A percentile compares a stretch with the other conserved stretches of the same genome.
These are phyloP conservation scores for Choristoneura rosaceana DNA, from an alignment of 2,888 invertebrate species.

Conservation along the genomic window DNA sequence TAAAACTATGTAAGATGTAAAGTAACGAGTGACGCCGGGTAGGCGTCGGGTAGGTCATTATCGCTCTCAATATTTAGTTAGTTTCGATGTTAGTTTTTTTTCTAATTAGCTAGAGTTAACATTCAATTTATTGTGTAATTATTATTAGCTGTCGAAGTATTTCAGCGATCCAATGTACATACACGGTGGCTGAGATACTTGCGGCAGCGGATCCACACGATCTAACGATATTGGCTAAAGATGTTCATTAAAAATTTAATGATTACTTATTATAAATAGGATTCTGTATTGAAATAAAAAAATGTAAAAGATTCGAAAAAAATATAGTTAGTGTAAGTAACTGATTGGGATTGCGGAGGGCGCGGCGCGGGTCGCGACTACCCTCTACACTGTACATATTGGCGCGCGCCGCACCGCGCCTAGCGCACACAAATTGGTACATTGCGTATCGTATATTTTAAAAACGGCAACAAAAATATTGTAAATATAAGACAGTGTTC, in stretches of 20 bases:
- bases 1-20: constrained; percentile 38
- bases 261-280: constrained; percentile 68
- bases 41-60: constrained; percentile 45
- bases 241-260: constrained; percentile 66
- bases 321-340: constrained; percentile 60
- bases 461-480: constrained; percentile 60
- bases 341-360: constrained; percentile 54
- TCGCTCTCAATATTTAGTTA: constrained; percentile 66
- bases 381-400: constrained; percentile 67
- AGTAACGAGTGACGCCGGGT: constrained; percentile 44
- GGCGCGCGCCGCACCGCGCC: constrained; percentile 49
- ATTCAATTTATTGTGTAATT: constrained; percentile 56
- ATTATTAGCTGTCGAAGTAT: constrained; percentile 52
- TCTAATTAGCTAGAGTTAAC: constrained; percentile 71
- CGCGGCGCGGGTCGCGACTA: constrained; percentile 51
- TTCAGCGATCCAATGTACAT: constrained; percentile 53
- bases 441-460: constrained; percentile 70
- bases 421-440: constrained; percentile 54
- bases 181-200: constrained; percentile 48
- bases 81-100: constrained; percentile 74
- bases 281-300: constrained; percentile 70
- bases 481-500: constrained; percentile 81
- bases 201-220: constrained; percentile 47
- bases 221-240: constrained; percentile 60
- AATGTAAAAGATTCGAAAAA: constrained; percentile 61